Base-by-base conservation (phyloP, 1,140 invertebrate genomes). In the Drosophila albomicans region DNA sequence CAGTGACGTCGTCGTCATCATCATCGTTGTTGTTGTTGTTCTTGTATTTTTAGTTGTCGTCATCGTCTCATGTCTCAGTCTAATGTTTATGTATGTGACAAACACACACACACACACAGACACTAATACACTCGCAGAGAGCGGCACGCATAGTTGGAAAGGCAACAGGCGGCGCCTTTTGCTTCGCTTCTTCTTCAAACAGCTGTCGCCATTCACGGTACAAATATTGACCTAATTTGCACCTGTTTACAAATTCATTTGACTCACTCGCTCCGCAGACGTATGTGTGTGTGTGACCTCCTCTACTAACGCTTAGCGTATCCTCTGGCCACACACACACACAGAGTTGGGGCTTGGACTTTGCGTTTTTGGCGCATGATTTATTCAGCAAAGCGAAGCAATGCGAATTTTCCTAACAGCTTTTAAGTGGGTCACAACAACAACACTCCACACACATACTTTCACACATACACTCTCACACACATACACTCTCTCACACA, bases 211-310 rank as follows among this genome's bases (percentile, higher is more conserved):
- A 61, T 58, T 59, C 56, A 35, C 65, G 67, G 41, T 61, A 87
- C 72, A 82, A 80, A 80, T 87, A 88, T 88, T 88, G 84, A 87
- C 84, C 84, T 78, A 87, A 87, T 87, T 88, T 88, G 85, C 80
- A 87, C 73, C 84, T 87, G 84, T 84, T 87, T 87, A 87, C 80
- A 88, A 87, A 88, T 88, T 87, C 84, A 87, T 88, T 88, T 65
- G 72, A 72, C 72, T 54, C 63, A 58, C 68, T 74, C 62, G 5
- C 11, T 41, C 6, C 11, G 5, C 13, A 10, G 4, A 6, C 0
- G 25, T 25, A 15, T 41, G 10, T 38, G 5, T 52, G 3, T 32
- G 43, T 32, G 28, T 11, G 13, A 25, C 48, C 11, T 25, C 10
- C 59, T 20, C 5, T 20, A 7, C 8, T 16, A 6, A 43, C 35